These are phyloP conservation scores for Clavelina lepadiformis DNA, from an alignment of 23 tunicate genomes.

Conservation along the genomic window DNA sequence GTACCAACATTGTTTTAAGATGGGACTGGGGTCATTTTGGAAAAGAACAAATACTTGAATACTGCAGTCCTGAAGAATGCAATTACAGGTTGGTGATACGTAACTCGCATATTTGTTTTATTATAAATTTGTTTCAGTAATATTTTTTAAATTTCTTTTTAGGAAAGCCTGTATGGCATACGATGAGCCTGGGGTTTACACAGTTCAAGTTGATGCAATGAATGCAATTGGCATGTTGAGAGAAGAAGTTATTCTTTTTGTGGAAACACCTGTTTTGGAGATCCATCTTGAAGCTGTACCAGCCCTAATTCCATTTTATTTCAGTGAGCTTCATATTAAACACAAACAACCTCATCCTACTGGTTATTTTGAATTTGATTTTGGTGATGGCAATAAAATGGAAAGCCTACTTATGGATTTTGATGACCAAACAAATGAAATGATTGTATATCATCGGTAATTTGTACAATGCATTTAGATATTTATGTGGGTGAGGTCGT, in stretches of 20 bases:
- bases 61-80: slow-evolving; percentile 52
- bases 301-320: background rate
- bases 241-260: background rate
- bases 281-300: background rate
- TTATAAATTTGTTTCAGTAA: background rate
- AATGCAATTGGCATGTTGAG: slow-evolving; percentile 26
- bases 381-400: slow-evolving; percentile 6
- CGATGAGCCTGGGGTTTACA: slow-evolving; percentile 25
- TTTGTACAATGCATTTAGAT: background rate
- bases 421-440: background rate
- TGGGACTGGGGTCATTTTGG: slow-evolving; percentile 30
- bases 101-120: background rate
- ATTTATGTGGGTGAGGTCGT: no score
- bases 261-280: slow-evolving; percentile 20
- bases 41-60: slow-evolving; percentile 38
- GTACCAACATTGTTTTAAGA: slow-evolving; percentile 30
- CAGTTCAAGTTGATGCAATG: slow-evolving; percentile 8
- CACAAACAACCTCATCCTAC: background rate
- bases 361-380: slow-evolving; percentile 8
- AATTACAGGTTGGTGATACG: slow-evolving; percentile 10
- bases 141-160: background rate
- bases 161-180: slow-evolving; percentile 14
- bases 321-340: background rate
- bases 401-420: background rate
- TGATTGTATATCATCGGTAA: background rate